These are phyloP conservation scores for Amblyraja radiata DNA, from an alignment of 2,797 vertebrate genomes.

Conservation along the genomic window DNA sequence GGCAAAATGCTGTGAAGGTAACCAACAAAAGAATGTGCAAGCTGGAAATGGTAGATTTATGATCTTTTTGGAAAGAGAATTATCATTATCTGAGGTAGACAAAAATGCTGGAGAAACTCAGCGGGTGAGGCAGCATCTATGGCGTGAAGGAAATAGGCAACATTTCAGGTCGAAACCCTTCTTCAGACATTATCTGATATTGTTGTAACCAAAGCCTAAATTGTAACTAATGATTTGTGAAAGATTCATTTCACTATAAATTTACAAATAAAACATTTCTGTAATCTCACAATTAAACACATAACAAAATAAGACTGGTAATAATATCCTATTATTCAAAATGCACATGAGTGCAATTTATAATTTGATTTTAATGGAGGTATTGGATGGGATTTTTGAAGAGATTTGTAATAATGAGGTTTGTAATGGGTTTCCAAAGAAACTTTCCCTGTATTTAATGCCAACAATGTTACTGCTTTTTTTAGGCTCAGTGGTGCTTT, in stretches of 20 bases:
- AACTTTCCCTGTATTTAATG: neutral
- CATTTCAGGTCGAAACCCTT: too few relatives aligned
- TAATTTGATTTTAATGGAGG: conserved; percentile 13
- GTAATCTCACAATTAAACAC: neutral
- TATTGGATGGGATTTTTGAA: neutral
- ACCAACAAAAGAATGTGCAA: neutral
- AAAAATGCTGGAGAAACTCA: too few relatives aligned
- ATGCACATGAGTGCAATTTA: neutral
- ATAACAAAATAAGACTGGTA: neutral
- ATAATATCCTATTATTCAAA: neutral
- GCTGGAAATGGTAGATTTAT: neutral
- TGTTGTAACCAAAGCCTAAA: neutral
- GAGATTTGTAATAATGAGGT: neutral
- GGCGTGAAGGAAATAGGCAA: too few relatives aligned
- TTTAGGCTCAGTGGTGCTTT: neutral
- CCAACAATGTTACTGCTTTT: neutral
- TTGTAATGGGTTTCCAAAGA: conserved; percentile 1
- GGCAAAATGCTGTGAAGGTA: neutral
- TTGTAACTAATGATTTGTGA: neutral
- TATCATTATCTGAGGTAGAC: neutral
- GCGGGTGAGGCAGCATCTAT: too few relatives aligned
- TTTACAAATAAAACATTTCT: neutral
- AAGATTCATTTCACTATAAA: neutral
- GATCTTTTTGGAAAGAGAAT: neutral
- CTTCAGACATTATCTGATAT: neutral